Base-by-base conservation (phyloP, 2,888 invertebrate genomes). In the Cyrtodaria siliqua region DNA sequence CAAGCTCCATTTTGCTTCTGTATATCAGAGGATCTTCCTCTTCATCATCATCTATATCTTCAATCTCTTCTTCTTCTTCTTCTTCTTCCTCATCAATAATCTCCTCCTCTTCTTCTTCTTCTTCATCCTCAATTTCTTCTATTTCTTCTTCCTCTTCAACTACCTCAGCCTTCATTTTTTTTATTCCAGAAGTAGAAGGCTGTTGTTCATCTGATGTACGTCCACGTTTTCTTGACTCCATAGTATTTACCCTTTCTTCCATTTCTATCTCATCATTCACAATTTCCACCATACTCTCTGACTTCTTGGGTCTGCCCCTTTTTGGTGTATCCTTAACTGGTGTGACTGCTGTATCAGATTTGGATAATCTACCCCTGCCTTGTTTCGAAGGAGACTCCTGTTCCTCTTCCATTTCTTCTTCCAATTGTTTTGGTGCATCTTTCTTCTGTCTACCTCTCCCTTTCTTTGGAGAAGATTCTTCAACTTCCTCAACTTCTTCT, bases 401-500 rank as follows among this genome's bases (percentile, higher is more conserved):
- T 27, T 75, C 77, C 12, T 78, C 76, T 27, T 29, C 61, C 20
- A 63, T 69, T 26, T 73, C 71, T 38, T 63, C 53, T 40, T 72
- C 75, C 12, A 72, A 59, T 12, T 64, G 64, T 50, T 63, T 56
- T 50, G 42, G 40, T 47, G 50, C 49, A 24, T 69, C 44, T 71
- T 63, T 75, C 42, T 71, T 73, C n/a, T 52, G 52, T 52, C 77
- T 64, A 29, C 78, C 60, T 29, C 77, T 76, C 12, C 76, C 74
- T 20, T 68, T 77, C 55, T 61, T 82, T 18, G 77, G 74, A 23
- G 71, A 69, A 14, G 29, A 44, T 1, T 33, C 20, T 20, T 72
- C 70, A 47, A 73, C 79, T 14, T 38, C 29, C 56, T 79, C 83
- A 60, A 82, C 83, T 57, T 79, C 86, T 81, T 76, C 84, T 71